Conservation (phyloP, 1,140 invertebrate species). For the Battus philenor region DNA sequence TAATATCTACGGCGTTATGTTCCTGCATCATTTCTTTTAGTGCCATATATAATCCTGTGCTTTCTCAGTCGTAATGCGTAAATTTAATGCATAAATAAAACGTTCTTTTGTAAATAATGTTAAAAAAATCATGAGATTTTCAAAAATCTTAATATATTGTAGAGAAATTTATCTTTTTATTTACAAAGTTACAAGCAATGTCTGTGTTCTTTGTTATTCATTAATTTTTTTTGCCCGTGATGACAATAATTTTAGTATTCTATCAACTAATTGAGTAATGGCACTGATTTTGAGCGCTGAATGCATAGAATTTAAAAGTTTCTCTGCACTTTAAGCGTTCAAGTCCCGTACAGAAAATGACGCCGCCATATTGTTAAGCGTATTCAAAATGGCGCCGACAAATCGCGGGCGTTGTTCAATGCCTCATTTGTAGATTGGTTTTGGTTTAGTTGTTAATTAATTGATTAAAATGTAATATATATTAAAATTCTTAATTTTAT, state of each 20-base stretch:
- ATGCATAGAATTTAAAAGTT: too few relatives aligned
- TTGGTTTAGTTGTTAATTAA: conserved; percentile 22
- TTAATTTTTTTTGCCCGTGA: conserved; percentile 6
- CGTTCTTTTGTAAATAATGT: too few relatives aligned
- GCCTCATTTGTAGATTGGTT: conserved; percentile 20
- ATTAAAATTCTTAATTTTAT: conserved; percentile 26
- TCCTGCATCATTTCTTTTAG: too few relatives aligned
- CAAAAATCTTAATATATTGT: too few relatives aligned
- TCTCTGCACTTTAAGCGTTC: too few relatives aligned
- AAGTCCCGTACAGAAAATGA: neutral
- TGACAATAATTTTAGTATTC: conserved; percentile 14
- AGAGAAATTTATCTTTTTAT: neutral
- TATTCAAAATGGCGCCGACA: conserved; percentile 1
- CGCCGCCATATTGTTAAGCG: conserved; percentile 4
- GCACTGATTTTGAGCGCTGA: too few relatives aligned
- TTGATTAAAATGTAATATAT: conserved; percentile 24
- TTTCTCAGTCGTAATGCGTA: too few relatives aligned
- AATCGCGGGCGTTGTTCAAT: conserved; percentile 15
- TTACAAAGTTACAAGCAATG: neutral
- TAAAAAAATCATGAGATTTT: too few relatives aligned
- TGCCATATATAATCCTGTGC: too few relatives aligned
- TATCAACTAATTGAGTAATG: too few relatives aligned
- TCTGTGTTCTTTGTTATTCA: neutral
- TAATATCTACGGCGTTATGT: too few relatives aligned
- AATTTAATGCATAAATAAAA: too few relatives aligned